Percentiles rank a stretch among this genome's conserved stretches.
phyloP scores from a whole-genome alignment of 2,113 vertebrate species.

The Aptenodytes patagonicus region DNA sequence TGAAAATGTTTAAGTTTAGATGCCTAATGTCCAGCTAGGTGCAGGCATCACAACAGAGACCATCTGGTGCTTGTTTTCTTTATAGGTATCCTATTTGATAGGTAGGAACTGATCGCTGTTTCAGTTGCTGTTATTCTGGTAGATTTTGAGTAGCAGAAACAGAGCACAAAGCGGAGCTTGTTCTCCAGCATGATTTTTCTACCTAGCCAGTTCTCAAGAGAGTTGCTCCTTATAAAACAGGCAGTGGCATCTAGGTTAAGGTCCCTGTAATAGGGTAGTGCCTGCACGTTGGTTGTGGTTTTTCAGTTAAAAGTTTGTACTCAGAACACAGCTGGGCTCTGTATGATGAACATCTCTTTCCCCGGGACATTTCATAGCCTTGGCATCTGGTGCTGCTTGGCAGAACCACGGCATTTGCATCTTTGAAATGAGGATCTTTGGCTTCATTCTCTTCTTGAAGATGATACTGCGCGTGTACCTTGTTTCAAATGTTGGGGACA shows the following conservation, averaged over 20 bases:
- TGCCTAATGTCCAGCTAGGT: neutral
- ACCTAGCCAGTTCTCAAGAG: neutral
- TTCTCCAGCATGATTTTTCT: neutral
- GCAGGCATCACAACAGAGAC: neutral
- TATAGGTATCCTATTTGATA: neutral
- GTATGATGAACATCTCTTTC: neutral
- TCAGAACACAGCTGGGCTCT: neutral
- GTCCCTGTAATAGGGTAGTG: neutral
- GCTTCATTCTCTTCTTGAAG: neutral
- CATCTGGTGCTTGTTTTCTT: neutral
- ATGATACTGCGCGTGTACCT: neutral
- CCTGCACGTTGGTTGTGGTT: neutral
- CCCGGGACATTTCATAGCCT: neutral
- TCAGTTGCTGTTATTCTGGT: neutral
- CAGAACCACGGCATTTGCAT: neutral
- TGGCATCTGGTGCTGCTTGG: neutral
- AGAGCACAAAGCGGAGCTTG: neutral
- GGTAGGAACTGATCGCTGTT: neutral
- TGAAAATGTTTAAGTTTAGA: neutral
- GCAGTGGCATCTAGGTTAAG: conserved; percentile 40
- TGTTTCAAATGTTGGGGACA: neutral
- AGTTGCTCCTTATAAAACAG: conserved; percentile 13
- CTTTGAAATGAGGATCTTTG: neutral
- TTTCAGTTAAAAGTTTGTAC: neutral
- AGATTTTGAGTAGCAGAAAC: neutral